Percentiles rank a stretch among this genome's conserved stretches.
phyloP scores from a whole-genome alignment of 2,888 invertebrate genomes.

The Macaria notata region DNA sequence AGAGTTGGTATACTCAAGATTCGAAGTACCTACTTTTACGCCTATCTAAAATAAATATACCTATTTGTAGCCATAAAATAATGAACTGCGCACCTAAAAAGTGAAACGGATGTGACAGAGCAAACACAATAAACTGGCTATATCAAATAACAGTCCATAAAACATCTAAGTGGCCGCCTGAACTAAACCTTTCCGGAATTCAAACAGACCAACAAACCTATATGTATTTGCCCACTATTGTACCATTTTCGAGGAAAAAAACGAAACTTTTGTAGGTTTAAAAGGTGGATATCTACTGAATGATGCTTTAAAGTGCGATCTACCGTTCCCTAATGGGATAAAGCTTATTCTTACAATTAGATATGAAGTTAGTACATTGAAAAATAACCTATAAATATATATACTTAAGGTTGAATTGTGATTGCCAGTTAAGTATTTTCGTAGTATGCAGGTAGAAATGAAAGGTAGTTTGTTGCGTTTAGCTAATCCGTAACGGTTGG shows the following conservation, averaged over 20 bases:
- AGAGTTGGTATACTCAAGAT: too few species aligned
- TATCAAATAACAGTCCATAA: slow-evolving; percentile 37
- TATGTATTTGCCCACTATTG: slow-evolving; percentile 62
- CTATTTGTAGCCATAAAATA: neutral
- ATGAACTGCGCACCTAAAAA: slow-evolving; percentile 4
- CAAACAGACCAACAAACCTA: slow-evolving; percentile 46
- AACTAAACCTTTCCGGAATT: slow-evolving; percentile 52
- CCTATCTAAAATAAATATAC: too few species aligned
- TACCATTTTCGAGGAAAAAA: slow-evolving; percentile 39
- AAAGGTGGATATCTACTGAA: slow-evolving; percentile 37
- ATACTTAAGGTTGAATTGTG: too few species aligned
- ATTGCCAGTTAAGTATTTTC: too few species aligned
- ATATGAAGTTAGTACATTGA: too few species aligned
- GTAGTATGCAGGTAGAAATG: slow-evolving; percentile 16
- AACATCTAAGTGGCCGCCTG: slow-evolving; percentile 49
- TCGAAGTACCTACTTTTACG: too few species aligned
- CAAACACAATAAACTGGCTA: slow-evolving; percentile 16
- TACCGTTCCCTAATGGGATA: slow-evolving; percentile 68
- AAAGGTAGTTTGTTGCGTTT: slow-evolving; percentile 40
- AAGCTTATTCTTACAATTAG: slow-evolving; percentile 8
- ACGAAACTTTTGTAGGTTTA: slow-evolving; percentile 49
- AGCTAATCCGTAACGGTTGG: slow-evolving; percentile 47
- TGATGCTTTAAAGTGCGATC: slow-evolving; percentile 47
- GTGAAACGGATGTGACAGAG: slow-evolving; percentile 11
- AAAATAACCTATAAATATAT: too few species aligned